Percentiles rank a stretch among this genome's conserved stretches.
Conservation (phyloP, 2,888 invertebrate genomes). For the Molorchus minor region DNA sequence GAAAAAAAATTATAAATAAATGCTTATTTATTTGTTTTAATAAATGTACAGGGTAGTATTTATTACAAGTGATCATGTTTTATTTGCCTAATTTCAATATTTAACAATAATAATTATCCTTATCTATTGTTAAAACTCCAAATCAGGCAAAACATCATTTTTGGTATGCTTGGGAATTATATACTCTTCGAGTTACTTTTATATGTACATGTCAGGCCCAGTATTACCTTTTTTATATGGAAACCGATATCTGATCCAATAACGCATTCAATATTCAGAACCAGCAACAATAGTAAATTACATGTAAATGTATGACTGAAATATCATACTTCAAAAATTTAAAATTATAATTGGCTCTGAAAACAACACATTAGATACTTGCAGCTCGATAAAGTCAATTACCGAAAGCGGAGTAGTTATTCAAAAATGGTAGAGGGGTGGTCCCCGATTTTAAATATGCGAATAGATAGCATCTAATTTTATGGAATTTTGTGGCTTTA, state of each 20-base stretch:
- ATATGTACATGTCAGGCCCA: not conserved
- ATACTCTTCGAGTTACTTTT: no score
- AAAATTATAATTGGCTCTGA: constrained; percentile 5
- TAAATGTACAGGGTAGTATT: no score
- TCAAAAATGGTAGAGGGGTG: not conserved
- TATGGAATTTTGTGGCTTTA: not conserved
- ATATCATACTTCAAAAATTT: constrained; percentile 7
- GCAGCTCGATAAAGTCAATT: constrained; percentile 10
- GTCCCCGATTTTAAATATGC: constrained; percentile 1
- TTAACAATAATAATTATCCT: no score
- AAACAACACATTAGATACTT: constrained; percentile 10
- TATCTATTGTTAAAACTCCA: no score
- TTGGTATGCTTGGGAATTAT: no score
- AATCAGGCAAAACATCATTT: no score
- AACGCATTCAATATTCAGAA: constrained; percentile 4
- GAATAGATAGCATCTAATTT: not conserved
- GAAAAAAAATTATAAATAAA: no score
- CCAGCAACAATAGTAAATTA: constrained; percentile 3
- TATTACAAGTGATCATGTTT: no score
- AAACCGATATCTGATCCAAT: not conserved
- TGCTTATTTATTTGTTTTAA: no score
- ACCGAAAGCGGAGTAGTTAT: constrained; percentile 5
- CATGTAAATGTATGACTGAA: constrained; percentile 6
- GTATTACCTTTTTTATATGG: not conserved
- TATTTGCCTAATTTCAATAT: no score